A percentile compares a stretch with the other conserved stretches of the same genome.
Evolutionary conservation across 2,888 invertebrate species (phyloP).

Genomic region (Ornithoptera alexandrae): DNA sequence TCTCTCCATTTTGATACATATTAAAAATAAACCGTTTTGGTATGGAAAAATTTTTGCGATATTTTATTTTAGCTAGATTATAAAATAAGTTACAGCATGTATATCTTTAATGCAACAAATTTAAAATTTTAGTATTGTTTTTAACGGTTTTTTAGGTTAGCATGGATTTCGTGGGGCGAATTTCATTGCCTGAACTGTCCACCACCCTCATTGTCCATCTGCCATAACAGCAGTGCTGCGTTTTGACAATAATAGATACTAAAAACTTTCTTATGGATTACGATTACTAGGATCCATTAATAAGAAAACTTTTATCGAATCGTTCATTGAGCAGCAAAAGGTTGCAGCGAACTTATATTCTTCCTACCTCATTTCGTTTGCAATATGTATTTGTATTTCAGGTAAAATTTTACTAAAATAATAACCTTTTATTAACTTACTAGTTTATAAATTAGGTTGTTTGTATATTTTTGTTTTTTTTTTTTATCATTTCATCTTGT

Average conservation of each 20-base stretch:
- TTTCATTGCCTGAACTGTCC: neutral
- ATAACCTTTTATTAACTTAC: too few species aligned
- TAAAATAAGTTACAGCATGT: too few species aligned
- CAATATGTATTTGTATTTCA: too few species aligned
- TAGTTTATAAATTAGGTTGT: too few species aligned
- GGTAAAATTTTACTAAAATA: too few species aligned
- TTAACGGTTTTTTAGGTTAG: neutral
- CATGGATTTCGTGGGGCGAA: neutral
- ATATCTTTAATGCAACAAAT: too few species aligned
- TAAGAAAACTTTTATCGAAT: slow-evolving; percentile 19
- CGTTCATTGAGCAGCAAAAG: slow-evolving; percentile 5
- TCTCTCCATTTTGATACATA: neutral
- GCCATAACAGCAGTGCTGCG: neutral
- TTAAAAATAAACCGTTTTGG: too few species aligned
- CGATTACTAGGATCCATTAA: slow-evolving; percentile 9
- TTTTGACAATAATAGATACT: neutral
- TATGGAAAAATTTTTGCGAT: too few species aligned
- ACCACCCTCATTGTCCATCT: neutral
- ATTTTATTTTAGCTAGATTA: too few species aligned
- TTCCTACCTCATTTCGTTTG: neutral
- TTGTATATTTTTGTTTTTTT: too few species aligned
- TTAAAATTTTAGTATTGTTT: too few species aligned
- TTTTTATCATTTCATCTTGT: too few species aligned
- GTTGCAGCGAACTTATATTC: neutral
- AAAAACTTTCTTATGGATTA: slow-evolving; percentile 8